Evolutionary conservation across 2,113 vertebrate genomes (phyloP), one percentile per base, ranked within the genome.

Genomic region (Lepus europaeus): DNA sequence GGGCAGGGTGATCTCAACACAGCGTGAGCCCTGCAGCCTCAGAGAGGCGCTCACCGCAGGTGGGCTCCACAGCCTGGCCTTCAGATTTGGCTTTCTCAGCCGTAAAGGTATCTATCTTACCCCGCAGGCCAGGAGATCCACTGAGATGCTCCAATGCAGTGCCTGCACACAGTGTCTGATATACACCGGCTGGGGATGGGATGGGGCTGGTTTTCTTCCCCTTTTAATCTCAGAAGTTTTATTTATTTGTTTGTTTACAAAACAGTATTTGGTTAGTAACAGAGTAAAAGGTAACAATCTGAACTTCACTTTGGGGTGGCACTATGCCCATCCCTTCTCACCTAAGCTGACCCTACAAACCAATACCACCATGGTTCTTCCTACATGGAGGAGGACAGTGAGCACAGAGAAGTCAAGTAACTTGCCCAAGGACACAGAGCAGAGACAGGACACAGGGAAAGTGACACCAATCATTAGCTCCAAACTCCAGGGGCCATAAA

Each of bases 111-210:
- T 23, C 45, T 23, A 19, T 70, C 31, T 17, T 31, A 69, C 45
- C 27, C 23, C 19, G 45, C 68, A 25, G 63, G 7, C n/a, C 31
- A 64, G 68, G 56, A 86, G 83, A 31, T 9, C 5, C 17, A 49
- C 10, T 0, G 6, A 53, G 23, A 49, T 33, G 63, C 33, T 59
- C 31, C 36, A 9, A 1, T 0, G 39, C 5, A 20, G 12, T 0
- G 2, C 49, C 23, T n/a, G 3, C 6, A 23, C 2, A 5, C 1
- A 17, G 39, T 3, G 45, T 17, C 22, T 9, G 31, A 12, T 36
- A 39, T 31, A 14, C 17, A 19, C 36, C 29, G 53, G 45, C 74
- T 64, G 5, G 61, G 77, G 31, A 20, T 20, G 66, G 81, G 31
- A 13, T 4, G 4, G 49, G 10, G 6, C 3, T 17, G n/a, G 19